A percentile compares a stretch with the other conserved stretches of the same genome.
These are phyloP conservation scores for Lochmaea crataegi DNA, from an alignment of 2,888 invertebrate genomes.

Conservation along the genomic window DNA sequence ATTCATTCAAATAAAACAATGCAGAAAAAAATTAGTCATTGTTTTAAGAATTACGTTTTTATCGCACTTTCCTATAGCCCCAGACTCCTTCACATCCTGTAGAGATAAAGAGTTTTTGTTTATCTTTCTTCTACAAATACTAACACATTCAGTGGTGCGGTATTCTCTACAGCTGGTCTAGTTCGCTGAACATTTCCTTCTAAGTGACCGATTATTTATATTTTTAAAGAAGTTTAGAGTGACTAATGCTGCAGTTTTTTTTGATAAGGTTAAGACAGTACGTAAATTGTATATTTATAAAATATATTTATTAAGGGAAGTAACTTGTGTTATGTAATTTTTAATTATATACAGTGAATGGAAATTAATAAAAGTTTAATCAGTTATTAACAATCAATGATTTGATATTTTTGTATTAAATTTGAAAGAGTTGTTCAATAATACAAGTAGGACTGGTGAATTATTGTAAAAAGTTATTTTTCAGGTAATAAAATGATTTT, in stretches of 20 bases:
- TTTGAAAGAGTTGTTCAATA: too few relatives aligned
- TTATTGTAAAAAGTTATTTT: too few relatives aligned
- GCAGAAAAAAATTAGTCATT: slow-evolving; percentile 27
- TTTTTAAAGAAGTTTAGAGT: not conserved
- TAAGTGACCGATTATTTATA: slow-evolving; percentile 1
- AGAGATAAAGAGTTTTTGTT: slow-evolving; percentile 46
- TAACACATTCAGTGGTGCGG: slow-evolving; percentile 2
- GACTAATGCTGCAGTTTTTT: not conserved
- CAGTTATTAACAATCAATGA: too few relatives aligned
- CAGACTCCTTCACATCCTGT: slow-evolving; percentile 53
- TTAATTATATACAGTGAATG: too few relatives aligned
- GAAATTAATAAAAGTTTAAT: too few relatives aligned
- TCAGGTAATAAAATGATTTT: too few relatives aligned
- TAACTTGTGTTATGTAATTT: too few relatives aligned
- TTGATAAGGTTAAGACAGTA: not conserved
- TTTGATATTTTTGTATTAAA: too few relatives aligned
- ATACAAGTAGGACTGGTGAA: too few relatives aligned
- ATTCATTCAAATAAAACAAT: not conserved
- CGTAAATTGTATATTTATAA: not conserved
- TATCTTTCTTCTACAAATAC: slow-evolving; percentile 35
- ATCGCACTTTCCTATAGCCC: slow-evolving; percentile 17
- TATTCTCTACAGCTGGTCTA: not conserved
- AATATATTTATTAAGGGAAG: too few relatives aligned
- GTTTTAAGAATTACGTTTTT: slow-evolving; percentile 18
- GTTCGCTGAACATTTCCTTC: slow-evolving; percentile 23